These are phyloP conservation scores for Ips nitidus DNA, from an alignment of 1,140 invertebrate species.

Conservation along the genomic window DNA sequence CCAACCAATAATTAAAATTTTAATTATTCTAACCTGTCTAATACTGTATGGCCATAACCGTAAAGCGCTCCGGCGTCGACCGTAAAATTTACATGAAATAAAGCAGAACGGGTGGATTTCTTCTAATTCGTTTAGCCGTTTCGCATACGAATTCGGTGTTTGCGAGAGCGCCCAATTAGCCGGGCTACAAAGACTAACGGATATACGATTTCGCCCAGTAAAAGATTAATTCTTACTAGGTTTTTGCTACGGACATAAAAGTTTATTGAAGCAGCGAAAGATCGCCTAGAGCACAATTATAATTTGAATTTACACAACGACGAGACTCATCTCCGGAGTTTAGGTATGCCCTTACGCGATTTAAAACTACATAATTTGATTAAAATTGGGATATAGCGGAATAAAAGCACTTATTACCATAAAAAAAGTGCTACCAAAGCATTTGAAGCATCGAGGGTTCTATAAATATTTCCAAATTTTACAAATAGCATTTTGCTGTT, in stretches of 20 bases:
- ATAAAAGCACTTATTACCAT: too few relatives aligned
- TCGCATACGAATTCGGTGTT: conserved; percentile 25
- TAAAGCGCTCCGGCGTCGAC: conserved; percentile 11
- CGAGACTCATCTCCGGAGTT: not conserved
- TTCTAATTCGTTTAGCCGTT: conserved; percentile 30
- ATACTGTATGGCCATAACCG: conserved; percentile 25
- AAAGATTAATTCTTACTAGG: conserved; percentile 37
- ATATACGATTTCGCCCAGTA: conserved; percentile 31
- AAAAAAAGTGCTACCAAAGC: too few relatives aligned
- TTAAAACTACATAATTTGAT: too few relatives aligned
- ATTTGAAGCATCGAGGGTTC: too few relatives aligned
- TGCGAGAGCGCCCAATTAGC: conserved; percentile 26
- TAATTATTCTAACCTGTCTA: conserved; percentile 31
- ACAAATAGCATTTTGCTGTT: too few relatives aligned
- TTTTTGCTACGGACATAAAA: conserved; percentile 37
- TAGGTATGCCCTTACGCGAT: too few relatives aligned
- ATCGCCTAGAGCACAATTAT: conserved; percentile 34
- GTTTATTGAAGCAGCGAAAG: conserved; percentile 23
- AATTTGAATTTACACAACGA: conserved; percentile 34
- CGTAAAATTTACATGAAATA: conserved; percentile 29
- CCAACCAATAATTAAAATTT: conserved; percentile 25
- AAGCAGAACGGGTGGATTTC: conserved; percentile 35
- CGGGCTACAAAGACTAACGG: conserved; percentile 21
- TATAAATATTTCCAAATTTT: too few relatives aligned
- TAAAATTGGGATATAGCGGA: too few relatives aligned